phyloP scores from a whole-genome alignment of 2,797 vertebrate species.

The Numenius phaeopus region DNA sequence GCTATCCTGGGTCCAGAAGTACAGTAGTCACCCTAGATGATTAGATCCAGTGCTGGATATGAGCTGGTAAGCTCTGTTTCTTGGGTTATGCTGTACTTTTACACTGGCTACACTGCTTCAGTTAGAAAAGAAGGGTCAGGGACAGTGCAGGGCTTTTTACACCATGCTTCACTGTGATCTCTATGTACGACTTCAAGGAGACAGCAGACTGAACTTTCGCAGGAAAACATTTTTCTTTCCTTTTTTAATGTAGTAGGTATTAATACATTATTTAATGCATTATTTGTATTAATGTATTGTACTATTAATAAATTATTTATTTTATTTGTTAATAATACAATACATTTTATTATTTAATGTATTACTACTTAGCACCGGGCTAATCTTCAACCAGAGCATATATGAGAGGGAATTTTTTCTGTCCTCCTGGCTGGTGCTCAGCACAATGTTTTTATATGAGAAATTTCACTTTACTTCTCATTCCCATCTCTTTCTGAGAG shows the following conservation, averaged over 20 bases:
- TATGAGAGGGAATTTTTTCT: not conserved
- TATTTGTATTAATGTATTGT: not conserved
- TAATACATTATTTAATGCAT: not conserved
- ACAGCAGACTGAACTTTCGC: not conserved
- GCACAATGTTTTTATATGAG: not conserved
- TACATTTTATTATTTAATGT: not conserved
- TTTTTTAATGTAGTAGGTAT: not conserved
- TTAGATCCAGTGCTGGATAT: not conserved
- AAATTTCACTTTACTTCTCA: not conserved
- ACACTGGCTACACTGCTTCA: not conserved
- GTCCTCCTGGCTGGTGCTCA: not conserved
- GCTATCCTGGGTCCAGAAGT: not conserved
- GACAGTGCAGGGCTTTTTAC: not conserved
- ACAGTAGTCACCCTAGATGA: not conserved
- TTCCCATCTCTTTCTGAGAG: not conserved
- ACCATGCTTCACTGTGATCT: not conserved
- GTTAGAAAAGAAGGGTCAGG: not conserved
- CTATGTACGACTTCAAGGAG: accelerated
- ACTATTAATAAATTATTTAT: not conserved
- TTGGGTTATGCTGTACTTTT: not conserved
- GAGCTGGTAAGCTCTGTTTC: not conserved
- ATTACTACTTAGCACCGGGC: not conserved
- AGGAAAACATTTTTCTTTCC: not conserved
- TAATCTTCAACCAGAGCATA: not conserved
- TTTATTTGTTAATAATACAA: too few relatives aligned